phyloP scores from a whole-genome alignment of 2,797 vertebrate genomes.

The Rallus crepitans region DNA sequence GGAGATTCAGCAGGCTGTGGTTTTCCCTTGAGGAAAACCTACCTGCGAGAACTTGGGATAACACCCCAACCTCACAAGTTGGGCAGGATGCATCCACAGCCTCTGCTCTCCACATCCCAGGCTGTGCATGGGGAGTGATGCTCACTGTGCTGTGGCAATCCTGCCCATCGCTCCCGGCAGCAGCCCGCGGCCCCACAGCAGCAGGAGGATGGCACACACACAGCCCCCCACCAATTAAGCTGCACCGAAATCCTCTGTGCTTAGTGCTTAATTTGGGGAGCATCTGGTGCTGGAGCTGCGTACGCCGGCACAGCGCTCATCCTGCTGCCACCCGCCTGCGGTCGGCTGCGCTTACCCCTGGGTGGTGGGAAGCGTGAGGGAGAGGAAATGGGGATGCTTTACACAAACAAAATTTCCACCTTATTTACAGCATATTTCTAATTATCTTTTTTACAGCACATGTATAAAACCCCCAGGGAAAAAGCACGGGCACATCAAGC shows the following conservation, averaged over 20 bases:
- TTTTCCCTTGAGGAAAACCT: neutral
- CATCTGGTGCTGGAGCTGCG: neutral
- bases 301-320: neutral
- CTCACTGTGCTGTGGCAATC: neutral
- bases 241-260: neutral
- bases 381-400: neutral
- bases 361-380: neutral
- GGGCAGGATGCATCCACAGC: neutral
- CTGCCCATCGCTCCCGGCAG: neutral
- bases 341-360: neutral
- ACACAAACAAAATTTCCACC: neutral
- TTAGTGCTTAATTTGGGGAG: neutral
- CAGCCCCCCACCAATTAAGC: no score
- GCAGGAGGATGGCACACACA: neutral
- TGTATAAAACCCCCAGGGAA: neutral
- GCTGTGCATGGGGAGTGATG: neutral
- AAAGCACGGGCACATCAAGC: neutral
- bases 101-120: neutral
- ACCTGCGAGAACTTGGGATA: neutral
- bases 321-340: neutral
- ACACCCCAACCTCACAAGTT: neutral
- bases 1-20: neutral
- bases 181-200: fast-evolving
- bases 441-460: neutral
- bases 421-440: neutral